Evolutionary conservation across 2,113 vertebrate genomes (phyloP).

Genomic region (Spheniscus mendiculus): DNA sequence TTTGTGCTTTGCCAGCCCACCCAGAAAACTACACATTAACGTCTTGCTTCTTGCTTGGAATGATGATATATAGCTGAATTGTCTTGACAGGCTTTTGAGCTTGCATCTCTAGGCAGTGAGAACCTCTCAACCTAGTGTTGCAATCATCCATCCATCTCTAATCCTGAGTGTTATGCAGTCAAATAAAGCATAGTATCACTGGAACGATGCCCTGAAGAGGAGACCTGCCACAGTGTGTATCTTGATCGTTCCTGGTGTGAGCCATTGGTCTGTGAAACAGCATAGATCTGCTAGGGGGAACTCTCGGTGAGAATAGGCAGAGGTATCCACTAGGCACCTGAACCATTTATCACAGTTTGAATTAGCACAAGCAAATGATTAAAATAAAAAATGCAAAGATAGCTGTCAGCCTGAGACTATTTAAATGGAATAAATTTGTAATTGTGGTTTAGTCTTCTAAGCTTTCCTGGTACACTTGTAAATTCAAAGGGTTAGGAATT

Average conservation of each 20-base stretch:
- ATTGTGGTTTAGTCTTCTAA: not conserved
- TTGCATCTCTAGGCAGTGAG: slow-evolving; percentile 15
- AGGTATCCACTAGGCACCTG: not conserved
- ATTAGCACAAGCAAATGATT: not conserved
- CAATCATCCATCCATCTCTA: not conserved
- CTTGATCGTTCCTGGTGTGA: not conserved
- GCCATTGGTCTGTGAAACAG: not conserved
- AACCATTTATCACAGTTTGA: not conserved
- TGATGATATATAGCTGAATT: not conserved
- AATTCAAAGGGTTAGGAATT: not conserved
- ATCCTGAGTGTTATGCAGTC: not conserved
- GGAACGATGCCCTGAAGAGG: not conserved
- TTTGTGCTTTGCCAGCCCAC: slow-evolving; percentile 6
- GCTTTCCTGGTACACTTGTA: not conserved
- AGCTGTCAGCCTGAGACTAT: not conserved
- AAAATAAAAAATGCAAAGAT: not conserved
- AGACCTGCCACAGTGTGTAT: not conserved
- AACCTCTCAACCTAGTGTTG: not conserved
- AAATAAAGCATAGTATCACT: not conserved
- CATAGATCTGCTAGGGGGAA: not conserved
- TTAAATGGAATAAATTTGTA: not conserved
- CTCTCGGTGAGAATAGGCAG: not conserved
- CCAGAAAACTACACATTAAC: not conserved
- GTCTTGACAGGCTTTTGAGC: slow-evolving; percentile 32
- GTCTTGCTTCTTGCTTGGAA: not conserved